phyloP scores from a whole-genome alignment of 35 echinoderm and acorn worm species.

The Holothuria glaberrima region DNA sequence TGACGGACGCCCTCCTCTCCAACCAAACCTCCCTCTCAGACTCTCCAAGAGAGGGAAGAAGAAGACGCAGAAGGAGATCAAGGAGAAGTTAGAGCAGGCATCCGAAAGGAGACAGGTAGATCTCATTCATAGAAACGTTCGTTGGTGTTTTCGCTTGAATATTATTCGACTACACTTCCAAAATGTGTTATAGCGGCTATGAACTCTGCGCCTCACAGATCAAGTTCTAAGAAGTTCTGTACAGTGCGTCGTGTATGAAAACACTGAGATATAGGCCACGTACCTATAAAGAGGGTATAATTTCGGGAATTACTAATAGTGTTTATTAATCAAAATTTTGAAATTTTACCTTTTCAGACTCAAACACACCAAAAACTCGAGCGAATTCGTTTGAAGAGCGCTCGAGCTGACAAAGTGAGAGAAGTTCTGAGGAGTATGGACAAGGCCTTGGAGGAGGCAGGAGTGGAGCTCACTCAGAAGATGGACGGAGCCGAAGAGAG shows the following conservation, averaged over 20 bases:
- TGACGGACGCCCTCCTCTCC: neutral
- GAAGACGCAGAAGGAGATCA: neutral
- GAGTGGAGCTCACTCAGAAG: slow-evolving; percentile 3
- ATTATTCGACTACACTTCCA: no score
- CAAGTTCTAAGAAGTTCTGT: no score
- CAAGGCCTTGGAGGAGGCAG: neutral
- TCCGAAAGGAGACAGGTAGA: neutral
- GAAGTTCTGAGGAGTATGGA: neutral
- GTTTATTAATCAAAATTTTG: neutral
- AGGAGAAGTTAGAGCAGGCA: slow-evolving; percentile 24
- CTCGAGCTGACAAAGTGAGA: slow-evolving; percentile 7
- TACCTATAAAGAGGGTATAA: no score
- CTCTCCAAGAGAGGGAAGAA: neutral
- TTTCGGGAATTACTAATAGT: neutral
- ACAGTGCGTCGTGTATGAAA: no score
- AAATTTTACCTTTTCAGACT: neutral
- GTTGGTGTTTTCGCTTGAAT: no score
- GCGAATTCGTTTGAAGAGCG: slow-evolving; percentile 22
- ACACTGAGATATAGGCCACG: no score
- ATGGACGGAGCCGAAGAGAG: slow-evolving; percentile 10
- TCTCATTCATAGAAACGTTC: no score
- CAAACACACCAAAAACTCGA: slow-evolving; percentile 11
- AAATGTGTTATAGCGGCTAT: no score
- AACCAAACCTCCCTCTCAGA: neutral
- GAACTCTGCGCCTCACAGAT: no score